Base-by-base conservation (phyloP, 2,113 vertebrate species). In the Dinomys branickii region DNA sequence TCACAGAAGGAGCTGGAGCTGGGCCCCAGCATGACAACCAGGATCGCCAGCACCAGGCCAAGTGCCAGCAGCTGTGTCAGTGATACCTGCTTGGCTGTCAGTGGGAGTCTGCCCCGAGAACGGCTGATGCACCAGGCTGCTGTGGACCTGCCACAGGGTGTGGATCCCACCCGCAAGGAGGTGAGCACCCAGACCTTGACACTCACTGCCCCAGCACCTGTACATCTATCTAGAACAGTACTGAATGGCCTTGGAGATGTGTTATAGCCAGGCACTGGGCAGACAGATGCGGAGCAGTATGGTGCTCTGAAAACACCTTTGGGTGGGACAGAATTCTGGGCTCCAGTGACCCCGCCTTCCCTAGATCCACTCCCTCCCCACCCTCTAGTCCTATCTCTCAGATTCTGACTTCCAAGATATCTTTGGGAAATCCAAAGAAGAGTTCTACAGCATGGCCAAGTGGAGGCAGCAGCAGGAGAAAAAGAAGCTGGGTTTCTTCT, bases 401-500 rank as follows among this genome's bases (percentile, higher is more conserved):
- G 99, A 99, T 41, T 96, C 91, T 0, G 99, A 99, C 77, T 99
- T 99, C 94, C 98, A 99, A 0, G 98, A 97, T 16, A 98, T 99
- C 97, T 99, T 99, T 0, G 99, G 99, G 52, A 99, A 99, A 71
- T 98, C 97, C 88, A 99, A 99, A 83, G 17, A 98, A 0, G 99
- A 99, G 83, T 99, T 99, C 98, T 98, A 98, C 93, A 98, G 99
- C 61, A 98, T 99, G 98, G 99, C 99, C n/a, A 98, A 97, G 95
- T 99, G 99, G 99, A 99, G 99, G 85, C 99, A 99, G 97, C 99
- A 98, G 65, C 99, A 99, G 0, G 96, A 99, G 96, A 99, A 99
- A 98, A 99, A 99, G 95, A 99, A 99, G 52, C 98, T 98, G 0
- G 99, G 99, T 85, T 98, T 99, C 84, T 99, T 99, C 98, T 99